Base-by-base conservation (phyloP, 2,113 vertebrate genomes). In the Apodemus sylvaticus region DNA sequence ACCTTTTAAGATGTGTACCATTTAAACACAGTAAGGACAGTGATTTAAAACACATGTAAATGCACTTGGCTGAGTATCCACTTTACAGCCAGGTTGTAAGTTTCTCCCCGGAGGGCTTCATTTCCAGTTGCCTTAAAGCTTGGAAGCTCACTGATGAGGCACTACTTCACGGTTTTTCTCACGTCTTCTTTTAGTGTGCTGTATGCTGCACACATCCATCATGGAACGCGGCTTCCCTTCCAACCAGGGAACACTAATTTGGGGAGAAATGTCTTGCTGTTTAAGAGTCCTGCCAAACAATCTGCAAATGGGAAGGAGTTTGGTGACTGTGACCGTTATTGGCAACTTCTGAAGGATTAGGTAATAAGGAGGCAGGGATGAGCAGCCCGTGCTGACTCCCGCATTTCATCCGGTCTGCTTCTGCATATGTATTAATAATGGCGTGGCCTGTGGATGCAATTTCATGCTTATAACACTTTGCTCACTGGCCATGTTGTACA, bases 221-320 rank as follows among this genome's bases (percentile, higher is more conserved):
- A 93, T 4, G 29, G 36, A 31, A 74, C 89, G 82, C 45, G 85
- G 82, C 92, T 73, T 86, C 53, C 76, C 79, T 95, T 66, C 68
- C 53, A 95, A 77, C 42, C 60, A 95, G 95, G 74, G 42, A 60
- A 68, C 91, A 74, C 74, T 85, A 87, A 87, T 91, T 91, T 93
- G 64, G 0, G 78, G 91, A 60, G 48, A 24, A 66, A 95, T 97
- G 98, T 98, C 92, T 96, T 95, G 94, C 89, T 91, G 93, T 97
- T 97, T 95, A 97, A 92, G 97, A 97, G 39, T 76, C 73, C 73
- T 96, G 97, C 97, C 94, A 98, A 98, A 98, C 89, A 95, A 95
- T 97, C 97, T 96, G 90, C 82, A 97, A 94, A 89, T 97, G 95
- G 97, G 98, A 97, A 97, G 96, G 60, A 86, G 53, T 94, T 90